A percentile compares a stretch with the other conserved stretches of the same genome.
phyloP scores from a whole-genome alignment of 2,113 vertebrate genomes.

The Passer montanus region DNA sequence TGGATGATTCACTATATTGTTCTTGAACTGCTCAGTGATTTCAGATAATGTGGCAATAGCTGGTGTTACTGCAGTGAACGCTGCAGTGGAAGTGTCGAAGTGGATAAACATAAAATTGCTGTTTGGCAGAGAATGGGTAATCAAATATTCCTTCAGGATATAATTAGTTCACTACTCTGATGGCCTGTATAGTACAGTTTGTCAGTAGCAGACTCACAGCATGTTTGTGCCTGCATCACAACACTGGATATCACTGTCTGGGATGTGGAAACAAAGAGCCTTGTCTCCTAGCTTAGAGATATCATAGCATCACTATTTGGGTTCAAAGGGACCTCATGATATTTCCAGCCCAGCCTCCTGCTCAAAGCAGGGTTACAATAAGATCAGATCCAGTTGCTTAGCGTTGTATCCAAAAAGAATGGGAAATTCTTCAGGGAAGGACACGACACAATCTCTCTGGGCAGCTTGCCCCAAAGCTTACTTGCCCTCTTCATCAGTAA shows the following conservation, averaged over 20 bases:
- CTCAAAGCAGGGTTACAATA: not conserved
- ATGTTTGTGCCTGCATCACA: not conserved
- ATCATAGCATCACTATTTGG: rapidly evolving
- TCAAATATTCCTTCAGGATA: not conserved
- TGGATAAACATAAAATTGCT: not conserved
- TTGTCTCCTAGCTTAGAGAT: not conserved
- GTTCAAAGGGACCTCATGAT: not conserved
- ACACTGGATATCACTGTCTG: not conserved
- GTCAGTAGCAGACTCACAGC: not conserved
- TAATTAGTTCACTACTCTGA: not conserved
- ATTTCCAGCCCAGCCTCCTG: not conserved
- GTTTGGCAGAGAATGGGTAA: not conserved
- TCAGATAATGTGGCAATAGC: not conserved
- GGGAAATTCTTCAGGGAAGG: not conserved
- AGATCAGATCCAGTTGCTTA: not conserved
- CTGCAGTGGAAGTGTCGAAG: not conserved
- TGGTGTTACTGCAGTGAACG: not conserved
- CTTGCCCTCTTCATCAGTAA: not conserved
- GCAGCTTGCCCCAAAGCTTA: not conserved
- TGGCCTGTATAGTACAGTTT: not conserved
- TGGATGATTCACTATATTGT: not conserved
- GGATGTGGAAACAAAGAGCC: not conserved
- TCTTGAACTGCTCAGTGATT: not conserved
- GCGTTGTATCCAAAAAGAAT: not conserved
- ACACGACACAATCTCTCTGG: not conserved